phyloP scores from a whole-genome alignment of 2,888 invertebrate species.

The Hartigia nigra region DNA sequence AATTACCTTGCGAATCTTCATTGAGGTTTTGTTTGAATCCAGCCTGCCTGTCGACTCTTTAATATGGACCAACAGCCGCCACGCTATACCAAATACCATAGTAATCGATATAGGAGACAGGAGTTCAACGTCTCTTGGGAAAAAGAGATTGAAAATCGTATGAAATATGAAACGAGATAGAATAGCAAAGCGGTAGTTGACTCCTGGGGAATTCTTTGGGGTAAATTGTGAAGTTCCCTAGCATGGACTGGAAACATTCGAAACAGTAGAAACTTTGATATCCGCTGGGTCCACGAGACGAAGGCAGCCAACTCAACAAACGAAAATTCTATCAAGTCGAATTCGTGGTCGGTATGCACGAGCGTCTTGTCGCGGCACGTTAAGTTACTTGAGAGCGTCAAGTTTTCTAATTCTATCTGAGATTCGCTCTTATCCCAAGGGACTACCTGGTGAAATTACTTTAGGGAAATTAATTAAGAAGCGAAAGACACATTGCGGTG shows the following conservation, averaged over 20 bases:
- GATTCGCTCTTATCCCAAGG: slow-evolving; percentile 38
- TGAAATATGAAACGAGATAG: background rate
- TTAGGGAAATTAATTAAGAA: slow-evolving; percentile 60
- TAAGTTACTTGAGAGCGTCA: slow-evolving; percentile 18
- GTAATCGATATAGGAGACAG: background rate
- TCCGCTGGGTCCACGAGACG: slow-evolving; percentile 3
- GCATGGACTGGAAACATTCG: background rate
- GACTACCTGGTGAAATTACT: slow-evolving; percentile 49
- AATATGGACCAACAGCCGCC: background rate
- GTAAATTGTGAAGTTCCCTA: background rate
- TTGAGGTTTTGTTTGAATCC: background rate
- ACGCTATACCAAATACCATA: background rate
- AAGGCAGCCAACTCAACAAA: background rate
- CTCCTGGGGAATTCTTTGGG: background rate
- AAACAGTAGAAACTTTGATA: background rate
- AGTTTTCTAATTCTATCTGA: slow-evolving; percentile 42
- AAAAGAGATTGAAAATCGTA: background rate
- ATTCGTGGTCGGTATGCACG: slow-evolving; percentile 16
- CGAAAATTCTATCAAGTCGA: background rate
- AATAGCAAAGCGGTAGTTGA: background rate
- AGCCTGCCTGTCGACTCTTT: background rate
- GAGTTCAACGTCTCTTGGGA: background rate
- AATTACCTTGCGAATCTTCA: background rate
- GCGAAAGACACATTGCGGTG: slow-evolving; percentile 16
- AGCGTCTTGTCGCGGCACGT: slow-evolving; percentile 24